Conservation (phyloP, 2,113 vertebrate species). For the Prinia subflava region DNA sequence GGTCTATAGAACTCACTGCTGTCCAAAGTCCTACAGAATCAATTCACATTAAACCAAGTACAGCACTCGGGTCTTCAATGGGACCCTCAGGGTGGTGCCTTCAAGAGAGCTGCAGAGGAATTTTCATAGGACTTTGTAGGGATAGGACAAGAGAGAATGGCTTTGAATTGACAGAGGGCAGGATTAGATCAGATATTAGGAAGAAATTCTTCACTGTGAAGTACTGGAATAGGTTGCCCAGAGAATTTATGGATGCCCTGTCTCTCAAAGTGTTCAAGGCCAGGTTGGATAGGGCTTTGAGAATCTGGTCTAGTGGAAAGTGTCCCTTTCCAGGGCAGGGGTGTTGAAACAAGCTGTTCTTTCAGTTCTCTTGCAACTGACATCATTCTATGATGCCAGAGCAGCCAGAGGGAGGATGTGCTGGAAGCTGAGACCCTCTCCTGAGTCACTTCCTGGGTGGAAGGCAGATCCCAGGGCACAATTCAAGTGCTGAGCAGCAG, state of each 20-base stretch:
- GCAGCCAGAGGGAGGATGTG: neutral
- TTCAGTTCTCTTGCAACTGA: neutral
- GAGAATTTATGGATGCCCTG: too few relatives aligned
- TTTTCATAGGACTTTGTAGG: too few relatives aligned
- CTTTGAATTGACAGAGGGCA: neutral
- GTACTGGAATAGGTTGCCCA: neutral
- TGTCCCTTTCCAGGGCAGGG: neutral
- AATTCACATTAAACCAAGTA: neutral
- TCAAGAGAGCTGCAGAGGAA: neutral
- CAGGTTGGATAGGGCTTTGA: neutral
- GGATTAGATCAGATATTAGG: neutral
- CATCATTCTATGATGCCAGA: accelerated
- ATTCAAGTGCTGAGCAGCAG: neutral
- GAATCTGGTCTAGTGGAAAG: neutral
- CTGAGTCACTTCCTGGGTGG: accelerated
- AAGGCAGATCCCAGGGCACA: neutral
- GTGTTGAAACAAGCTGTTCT: neutral
- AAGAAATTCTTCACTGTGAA: neutral
- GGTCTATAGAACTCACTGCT: neutral
- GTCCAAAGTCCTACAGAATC: neutral
- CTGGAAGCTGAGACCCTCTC: neutral
- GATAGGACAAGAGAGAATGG: neutral
- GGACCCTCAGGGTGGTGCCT: neutral
- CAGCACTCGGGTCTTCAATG: accelerated
- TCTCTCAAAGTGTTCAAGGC: neutral